These are phyloP conservation scores for Yponomeuta plumbellus DNA, from an alignment of 2,888 invertebrate genomes.

Conservation along the genomic window DNA sequence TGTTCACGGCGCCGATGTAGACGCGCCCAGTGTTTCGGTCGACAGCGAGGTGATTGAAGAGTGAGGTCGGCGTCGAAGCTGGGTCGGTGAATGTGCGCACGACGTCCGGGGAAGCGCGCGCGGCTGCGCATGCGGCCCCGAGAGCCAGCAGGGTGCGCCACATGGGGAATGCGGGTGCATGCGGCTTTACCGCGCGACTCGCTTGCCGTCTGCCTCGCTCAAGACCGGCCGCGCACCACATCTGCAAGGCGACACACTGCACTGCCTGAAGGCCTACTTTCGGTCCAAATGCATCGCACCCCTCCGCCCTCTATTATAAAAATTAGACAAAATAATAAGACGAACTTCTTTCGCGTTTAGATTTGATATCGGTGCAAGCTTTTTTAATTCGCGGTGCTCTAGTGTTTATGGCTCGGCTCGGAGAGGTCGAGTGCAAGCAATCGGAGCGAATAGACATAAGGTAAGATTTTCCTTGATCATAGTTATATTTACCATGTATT, in stretches of 20 bases:
- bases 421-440: too few species aligned
- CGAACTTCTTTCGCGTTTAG: not conserved
- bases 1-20: conserved; percentile 93
- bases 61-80: conserved; percentile 78
- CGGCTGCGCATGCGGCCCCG: conserved; percentile 72
- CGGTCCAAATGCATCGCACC: conserved; percentile 70
- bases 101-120: conserved; percentile 78
- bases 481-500: too few species aligned
- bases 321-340: not conserved
- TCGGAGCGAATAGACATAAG: too few species aligned
- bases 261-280: conserved; percentile 42
- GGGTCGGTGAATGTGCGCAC: conserved; percentile 82
- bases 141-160: conserved; percentile 77
- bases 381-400: conserved; percentile 28
- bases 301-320: conserved; percentile 35
- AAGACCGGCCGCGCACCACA: conserved; percentile 57
- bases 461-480: too few species aligned
- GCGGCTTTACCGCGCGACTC: conserved; percentile 22
- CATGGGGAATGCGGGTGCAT: conserved; percentile 66
- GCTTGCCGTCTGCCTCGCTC: conserved; percentile 57
- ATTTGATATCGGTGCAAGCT: not conserved
- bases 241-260: conserved; percentile 71
- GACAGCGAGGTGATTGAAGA: conserved; percentile 92
- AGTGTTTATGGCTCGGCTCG: too few species aligned
- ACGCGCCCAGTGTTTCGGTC: conserved; percentile 93